Evolutionary conservation across 2,888 invertebrate genomes (phyloP).

Genomic region (Acrobasis consociella): DNA sequence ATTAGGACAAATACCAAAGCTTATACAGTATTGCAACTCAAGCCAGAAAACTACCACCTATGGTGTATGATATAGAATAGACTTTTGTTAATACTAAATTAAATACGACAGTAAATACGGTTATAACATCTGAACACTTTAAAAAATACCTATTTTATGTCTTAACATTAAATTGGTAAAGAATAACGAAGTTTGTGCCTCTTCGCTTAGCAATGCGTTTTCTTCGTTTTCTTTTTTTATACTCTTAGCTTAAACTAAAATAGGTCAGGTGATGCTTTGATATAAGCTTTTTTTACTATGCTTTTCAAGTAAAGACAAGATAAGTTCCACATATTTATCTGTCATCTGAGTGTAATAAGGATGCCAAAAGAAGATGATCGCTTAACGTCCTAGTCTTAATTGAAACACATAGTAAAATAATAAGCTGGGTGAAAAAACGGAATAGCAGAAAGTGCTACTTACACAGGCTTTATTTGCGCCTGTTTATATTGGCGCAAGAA

Average conservation of each 20-base stretch:
- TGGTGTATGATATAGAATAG: conserved; percentile 23
- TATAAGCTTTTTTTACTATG: not conserved
- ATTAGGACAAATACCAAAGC: conserved; percentile 54
- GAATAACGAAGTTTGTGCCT: conserved; percentile 12
- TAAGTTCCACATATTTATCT: too few relatives aligned
- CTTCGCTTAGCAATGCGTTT: conserved; percentile 4
- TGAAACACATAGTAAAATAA: not conserved
- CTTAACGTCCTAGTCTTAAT: too few relatives aligned
- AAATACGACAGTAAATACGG: conserved; percentile 16
- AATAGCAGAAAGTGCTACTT: conserved; percentile 5
- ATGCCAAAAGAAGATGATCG: too few relatives aligned
- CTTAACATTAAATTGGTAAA: conserved; percentile 4
- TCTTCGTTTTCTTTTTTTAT: not conserved
- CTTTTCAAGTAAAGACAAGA: too few relatives aligned
- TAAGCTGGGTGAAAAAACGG: not conserved
- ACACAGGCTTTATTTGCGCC: conserved; percentile 1
- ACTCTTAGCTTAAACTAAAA: not conserved
- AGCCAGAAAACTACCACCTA: conserved; percentile 39
- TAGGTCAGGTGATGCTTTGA: not conserved
- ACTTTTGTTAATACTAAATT: conserved; percentile 3
- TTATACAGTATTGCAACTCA: conserved; percentile 47
- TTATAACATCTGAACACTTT: conserved; percentile 16
- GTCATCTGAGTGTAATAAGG: too few relatives aligned
- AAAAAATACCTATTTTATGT: conserved; percentile 10
- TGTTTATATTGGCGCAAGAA: conserved; percentile 8